phyloP scores from a whole-genome alignment of 2,113 vertebrate genomes.

The Pomatostomus ruficeps region DNA sequence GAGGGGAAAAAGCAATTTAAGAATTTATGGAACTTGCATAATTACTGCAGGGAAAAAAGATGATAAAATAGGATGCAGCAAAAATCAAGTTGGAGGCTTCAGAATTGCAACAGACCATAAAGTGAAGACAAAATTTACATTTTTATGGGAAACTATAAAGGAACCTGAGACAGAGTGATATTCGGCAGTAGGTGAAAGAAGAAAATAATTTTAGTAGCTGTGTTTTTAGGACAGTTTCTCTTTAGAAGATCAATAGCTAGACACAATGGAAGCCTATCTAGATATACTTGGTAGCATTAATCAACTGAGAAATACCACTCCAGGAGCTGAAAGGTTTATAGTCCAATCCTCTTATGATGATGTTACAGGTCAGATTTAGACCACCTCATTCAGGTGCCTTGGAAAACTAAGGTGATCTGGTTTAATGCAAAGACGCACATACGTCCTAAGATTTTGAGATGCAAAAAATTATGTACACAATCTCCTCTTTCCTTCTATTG shows the following conservation, averaged over 20 bases:
- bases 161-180: neutral
- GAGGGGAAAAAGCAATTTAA: neutral
- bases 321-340: conserved; percentile 24
- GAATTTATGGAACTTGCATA: neutral
- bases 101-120: neutral
- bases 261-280: neutral
- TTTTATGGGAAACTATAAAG: conserved; percentile 43
- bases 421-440: neutral
- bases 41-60: neutral
- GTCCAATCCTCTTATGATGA: neutral
- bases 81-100: neutral
- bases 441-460: neutral
- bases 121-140: conserved; percentile 46
- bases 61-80: neutral
- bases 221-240: conserved; percentile 1
- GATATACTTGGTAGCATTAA: neutral
- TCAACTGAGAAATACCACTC: neutral
- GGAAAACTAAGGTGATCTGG: neutral
- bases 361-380: neutral
- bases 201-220: neutral
- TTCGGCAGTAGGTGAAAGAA: neutral
- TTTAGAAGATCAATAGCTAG: conserved; percentile 14
- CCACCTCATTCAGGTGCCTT: neutral
- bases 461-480: neutral
- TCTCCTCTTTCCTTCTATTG: neutral